phyloP scores from a whole-genome alignment of 2,888 invertebrate species.

The Eupithecia subfuscata region DNA sequence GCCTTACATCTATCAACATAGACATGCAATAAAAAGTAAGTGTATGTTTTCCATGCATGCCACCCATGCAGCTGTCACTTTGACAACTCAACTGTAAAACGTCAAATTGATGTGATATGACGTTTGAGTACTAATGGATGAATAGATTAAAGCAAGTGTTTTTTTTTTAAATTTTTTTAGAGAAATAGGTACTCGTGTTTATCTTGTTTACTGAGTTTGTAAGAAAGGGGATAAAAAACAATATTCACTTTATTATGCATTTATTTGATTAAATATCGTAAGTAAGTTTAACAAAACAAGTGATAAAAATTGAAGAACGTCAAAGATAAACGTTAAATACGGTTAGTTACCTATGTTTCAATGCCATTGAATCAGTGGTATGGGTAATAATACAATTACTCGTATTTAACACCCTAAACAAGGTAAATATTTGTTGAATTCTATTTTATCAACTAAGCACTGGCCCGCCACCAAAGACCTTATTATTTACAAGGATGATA shows the following conservation, averaged over 20 bases:
- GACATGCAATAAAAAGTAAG: slow-evolving; percentile 36
- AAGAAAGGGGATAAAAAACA: not conserved
- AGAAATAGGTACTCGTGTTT: not conserved
- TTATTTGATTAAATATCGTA: not conserved
- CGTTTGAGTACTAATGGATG: slow-evolving; percentile 22
- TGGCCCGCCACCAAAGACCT: not conserved
- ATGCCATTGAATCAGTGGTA: too few species aligned
- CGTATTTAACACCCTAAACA: not conserved
- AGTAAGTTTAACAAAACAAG: too few species aligned
- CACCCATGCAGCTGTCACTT: slow-evolving; percentile 58
- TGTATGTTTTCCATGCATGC: slow-evolving; percentile 41
- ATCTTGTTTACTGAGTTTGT: not conserved
- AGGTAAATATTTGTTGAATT: too few species aligned
- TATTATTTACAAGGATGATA: not conserved
- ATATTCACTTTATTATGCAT: not conserved
- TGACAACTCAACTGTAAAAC: slow-evolving; percentile 55
- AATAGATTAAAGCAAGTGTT: slow-evolving; percentile 15
- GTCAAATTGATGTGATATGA: slow-evolving; percentile 44
- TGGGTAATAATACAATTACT: too few species aligned
- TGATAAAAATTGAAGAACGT: not conserved
- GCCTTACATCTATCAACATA: slow-evolving; percentile 27
- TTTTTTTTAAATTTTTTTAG: not conserved
- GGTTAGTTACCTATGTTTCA: not conserved
- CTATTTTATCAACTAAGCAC: not conserved
- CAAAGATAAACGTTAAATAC: not conserved